Percentiles rank a stretch among this genome's conserved stretches.
These are phyloP conservation scores for Percopsis transmontana DNA, from an alignment of 2,113 vertebrate species.

Conservation along the genomic window DNA sequence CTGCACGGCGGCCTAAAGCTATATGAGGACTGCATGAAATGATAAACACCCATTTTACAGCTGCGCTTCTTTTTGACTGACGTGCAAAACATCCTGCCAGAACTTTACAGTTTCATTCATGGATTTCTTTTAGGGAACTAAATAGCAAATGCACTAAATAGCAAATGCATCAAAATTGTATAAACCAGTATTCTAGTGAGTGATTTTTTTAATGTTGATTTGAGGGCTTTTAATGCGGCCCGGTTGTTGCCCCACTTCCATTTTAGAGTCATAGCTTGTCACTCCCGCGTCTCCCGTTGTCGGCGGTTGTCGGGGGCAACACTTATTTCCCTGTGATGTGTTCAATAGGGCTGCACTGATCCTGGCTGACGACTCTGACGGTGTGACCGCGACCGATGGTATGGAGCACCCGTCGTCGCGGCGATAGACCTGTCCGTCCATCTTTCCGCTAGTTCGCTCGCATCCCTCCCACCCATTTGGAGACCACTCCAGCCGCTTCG, in stretches of 20 bases:
- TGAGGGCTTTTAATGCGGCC: too few relatives aligned
- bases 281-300: conserved; percentile 45
- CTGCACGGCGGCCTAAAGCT: conserved; percentile 19
- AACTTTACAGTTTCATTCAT: background rate
- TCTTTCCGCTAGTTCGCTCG: conserved; percentile 67
- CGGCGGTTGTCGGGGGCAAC: conserved; percentile 55
- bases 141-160: too few relatives aligned
- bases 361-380: conserved; percentile 62
- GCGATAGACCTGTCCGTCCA: conserved; percentile 57
- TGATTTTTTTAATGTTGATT: too few relatives aligned
- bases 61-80: background rate
- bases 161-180: too few relatives aligned
- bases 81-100: background rate
- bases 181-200: too few relatives aligned
- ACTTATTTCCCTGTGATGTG: conserved; percentile 67
- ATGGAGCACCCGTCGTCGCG: conserved; percentile 52
- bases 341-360: conserved; percentile 75
- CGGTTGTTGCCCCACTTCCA: background rate
- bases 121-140: too few relatives aligned
- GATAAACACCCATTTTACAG: conserved; percentile 24
- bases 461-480: conserved; percentile 64
- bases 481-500: conserved; percentile 73
- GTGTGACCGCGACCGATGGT: conserved; percentile 53
- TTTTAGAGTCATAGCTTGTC: conserved; percentile 47
- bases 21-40: conserved; percentile 7